A percentile compares a stretch with the other conserved stretches of the same genome.
Conservation (phyloP, 2,797 vertebrate genomes). For the Iguana delicatissima region DNA sequence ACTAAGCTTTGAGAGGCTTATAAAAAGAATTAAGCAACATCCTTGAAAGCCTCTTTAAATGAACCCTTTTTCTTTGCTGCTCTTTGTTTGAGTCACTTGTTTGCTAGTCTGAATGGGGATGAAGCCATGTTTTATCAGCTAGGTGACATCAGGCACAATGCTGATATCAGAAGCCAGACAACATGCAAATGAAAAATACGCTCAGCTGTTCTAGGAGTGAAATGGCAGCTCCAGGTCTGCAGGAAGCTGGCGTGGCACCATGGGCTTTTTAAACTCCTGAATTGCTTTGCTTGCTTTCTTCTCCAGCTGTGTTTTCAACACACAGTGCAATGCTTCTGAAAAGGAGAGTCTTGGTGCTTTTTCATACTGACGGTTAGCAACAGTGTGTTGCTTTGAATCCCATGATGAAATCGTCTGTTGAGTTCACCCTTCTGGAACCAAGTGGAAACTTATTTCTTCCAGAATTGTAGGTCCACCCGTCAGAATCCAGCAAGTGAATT, state of each 20-base stretch:
- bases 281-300: not conserved
- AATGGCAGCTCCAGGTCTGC: constrained; percentile 37
- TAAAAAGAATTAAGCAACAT: constrained; percentile 14
- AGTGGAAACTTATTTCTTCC: not conserved
- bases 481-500: not conserved
- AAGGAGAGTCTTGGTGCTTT: not conserved
- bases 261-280: not conserved
- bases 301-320: constrained; percentile 25
- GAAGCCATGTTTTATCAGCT: constrained; percentile 39
- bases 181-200: constrained; percentile 12
- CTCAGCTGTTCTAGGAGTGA: not conserved
- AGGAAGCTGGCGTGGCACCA: constrained; percentile 43
- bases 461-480: not conserved
- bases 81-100: not conserved
- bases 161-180: constrained; percentile 32
- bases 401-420: not conserved
- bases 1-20: constrained; percentile 6
- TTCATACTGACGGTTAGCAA: not conserved
- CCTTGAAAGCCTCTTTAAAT: constrained; percentile 35
- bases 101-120: constrained; percentile 1
- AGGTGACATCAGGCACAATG: constrained; percentile 56
- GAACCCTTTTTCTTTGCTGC: constrained; percentile 22
- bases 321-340: constrained; percentile 13
- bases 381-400: not conserved
- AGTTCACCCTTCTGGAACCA: constrained; percentile 7